Evolutionary conservation across 2,888 invertebrate species (phyloP).

Genomic region (Ochlodes sylvanus): DNA sequence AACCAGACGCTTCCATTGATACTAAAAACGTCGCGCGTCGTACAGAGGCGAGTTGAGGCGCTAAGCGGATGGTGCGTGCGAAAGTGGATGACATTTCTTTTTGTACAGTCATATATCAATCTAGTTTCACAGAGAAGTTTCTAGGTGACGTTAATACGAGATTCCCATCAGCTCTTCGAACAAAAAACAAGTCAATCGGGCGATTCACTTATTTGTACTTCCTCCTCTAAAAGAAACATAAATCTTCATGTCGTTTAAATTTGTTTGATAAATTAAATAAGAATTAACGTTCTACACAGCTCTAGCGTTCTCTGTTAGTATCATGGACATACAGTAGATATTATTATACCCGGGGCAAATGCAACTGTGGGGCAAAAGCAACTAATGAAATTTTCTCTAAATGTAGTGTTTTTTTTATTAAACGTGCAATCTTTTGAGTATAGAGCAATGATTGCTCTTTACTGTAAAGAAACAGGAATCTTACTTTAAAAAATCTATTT

Average conservation of each 20-base stretch:
- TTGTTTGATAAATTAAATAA: not conserved
- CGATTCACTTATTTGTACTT: conserved; percentile 17
- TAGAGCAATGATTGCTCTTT: no score
- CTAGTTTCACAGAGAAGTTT: conserved; percentile 28
- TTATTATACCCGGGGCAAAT: no score
- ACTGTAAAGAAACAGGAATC: no score
- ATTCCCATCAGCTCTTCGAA: conserved; percentile 22
- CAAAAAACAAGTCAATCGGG: conserved; percentile 21
- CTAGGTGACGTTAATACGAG: conserved; percentile 26
- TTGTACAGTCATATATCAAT: conserved; percentile 23
- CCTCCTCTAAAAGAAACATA: not conserved
- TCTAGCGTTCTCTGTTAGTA: no score
- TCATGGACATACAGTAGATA: no score
- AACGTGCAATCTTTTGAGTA: no score
- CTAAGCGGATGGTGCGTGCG: conserved; percentile 20
- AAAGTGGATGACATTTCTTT: conserved; percentile 21
- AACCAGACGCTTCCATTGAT: conserved; percentile 10
- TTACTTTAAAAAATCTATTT: no score
- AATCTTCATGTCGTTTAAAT: not conserved
- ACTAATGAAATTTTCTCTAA: no score
- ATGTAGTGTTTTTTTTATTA: no score
- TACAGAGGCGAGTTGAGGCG: not conserved
- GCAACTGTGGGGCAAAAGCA: no score
- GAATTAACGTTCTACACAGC: no score
- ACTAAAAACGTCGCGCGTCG: not conserved